phyloP scores from a whole-genome alignment of 2,113 vertebrate species.

The Probosciger aterrimus region DNA sequence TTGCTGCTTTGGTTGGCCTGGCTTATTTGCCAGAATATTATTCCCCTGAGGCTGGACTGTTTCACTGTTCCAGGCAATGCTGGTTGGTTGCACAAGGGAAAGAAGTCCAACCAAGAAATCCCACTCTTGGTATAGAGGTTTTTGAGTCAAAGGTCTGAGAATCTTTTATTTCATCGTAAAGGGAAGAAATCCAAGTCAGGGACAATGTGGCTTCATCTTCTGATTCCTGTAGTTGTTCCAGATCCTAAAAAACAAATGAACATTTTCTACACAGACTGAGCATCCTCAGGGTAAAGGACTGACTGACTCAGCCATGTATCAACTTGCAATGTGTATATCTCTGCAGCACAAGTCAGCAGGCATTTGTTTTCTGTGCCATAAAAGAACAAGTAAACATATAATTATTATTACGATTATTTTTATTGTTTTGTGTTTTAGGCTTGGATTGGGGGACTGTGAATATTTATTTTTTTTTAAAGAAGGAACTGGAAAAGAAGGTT shows the following conservation, averaged over 20 bases:
- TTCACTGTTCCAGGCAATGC: background rate
- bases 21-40: background rate
- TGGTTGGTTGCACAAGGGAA: background rate
- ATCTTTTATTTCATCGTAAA: background rate
- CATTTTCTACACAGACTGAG: background rate
- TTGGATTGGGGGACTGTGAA: background rate
- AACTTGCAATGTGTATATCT: background rate
- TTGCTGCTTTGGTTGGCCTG: background rate
- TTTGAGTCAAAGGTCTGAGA: background rate
- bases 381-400: constrained; percentile 43
- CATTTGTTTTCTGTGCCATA: constrained; percentile 31
- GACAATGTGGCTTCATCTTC: background rate
- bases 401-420: constrained; percentile 31
- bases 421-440: constrained; percentile 41
- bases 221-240: background rate
- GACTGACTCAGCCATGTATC: background rate
- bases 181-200: background rate
- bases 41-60: background rate
- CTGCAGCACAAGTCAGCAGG: background rate
- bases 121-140: background rate
- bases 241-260: background rate
- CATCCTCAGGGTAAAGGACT: background rate
- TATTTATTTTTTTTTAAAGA: background rate
- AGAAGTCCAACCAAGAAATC: background rate
- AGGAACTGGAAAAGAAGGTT: constrained; percentile 43